Evolutionary conservation across 2,113 vertebrate species (phyloP).

Genomic region (Lasiurus cinereus): DNA sequence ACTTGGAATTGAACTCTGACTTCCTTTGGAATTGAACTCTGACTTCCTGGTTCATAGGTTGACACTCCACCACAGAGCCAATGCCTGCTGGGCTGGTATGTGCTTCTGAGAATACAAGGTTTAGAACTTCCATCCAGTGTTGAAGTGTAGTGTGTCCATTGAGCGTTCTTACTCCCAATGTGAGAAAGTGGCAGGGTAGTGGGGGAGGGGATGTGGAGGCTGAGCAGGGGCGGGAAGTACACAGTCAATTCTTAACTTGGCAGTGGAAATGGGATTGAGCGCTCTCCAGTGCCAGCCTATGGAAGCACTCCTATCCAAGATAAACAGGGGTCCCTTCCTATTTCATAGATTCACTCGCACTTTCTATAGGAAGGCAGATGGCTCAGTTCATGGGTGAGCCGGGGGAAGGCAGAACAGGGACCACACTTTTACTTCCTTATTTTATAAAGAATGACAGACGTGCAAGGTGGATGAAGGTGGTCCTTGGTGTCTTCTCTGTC

Average conservation of each 20-base stretch:
- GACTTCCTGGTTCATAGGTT: too few relatives aligned
- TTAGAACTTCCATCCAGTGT: slow-evolving; percentile 16
- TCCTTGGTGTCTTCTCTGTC: not conserved
- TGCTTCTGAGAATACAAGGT: slow-evolving; percentile 45
- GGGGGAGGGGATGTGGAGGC: not conserved
- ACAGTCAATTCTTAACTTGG: not conserved
- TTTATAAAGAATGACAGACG: not conserved
- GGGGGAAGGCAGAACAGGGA: not conserved
- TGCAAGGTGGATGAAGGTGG: not conserved
- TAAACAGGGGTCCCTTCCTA: not conserved
- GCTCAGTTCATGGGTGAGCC: not conserved
- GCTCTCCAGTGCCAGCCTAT: not conserved
- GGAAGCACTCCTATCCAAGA: not conserved
- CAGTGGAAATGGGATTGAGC: not conserved
- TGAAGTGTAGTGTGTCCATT: not conserved
- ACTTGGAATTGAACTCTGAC: too few relatives aligned
- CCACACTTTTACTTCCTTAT: not conserved
- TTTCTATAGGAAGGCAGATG: not conserved
- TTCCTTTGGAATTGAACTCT: too few relatives aligned
- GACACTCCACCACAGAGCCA: too few relatives aligned
- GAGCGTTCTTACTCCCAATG: slow-evolving; percentile 11
- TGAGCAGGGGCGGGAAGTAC: not conserved
- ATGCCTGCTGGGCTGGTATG: not conserved
- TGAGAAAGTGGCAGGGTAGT: not conserved
- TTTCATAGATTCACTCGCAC: not conserved